Evolutionary conservation across 2,797 vertebrate genomes (phyloP), one percentile per base, ranked within the genome.

Genomic region (Lophura swinhoii): DNA sequence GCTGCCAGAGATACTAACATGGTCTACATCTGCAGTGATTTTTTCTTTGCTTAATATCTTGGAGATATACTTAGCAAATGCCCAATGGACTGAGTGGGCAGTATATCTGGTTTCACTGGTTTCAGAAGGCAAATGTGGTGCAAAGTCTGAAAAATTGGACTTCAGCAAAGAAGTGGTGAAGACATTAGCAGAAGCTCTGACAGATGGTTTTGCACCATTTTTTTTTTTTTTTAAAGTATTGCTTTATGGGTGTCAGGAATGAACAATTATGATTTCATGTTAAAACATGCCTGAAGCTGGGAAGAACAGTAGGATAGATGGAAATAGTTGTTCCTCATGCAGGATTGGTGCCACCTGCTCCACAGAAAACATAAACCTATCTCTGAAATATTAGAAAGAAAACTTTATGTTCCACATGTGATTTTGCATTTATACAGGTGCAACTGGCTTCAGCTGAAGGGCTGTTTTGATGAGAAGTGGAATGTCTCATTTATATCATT

Each of bases 371-470:
- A 90, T 90, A 84, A 93, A 93, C 90, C 15, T 64, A 49, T 91
- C 72, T 96, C 96, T 94, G 41, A 93, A 97, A 95, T 64, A 91
- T 60, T 76, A 93, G 84, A 94, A 95, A 85, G 90, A 91, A 95
- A 95, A 93, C 96, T 97, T 97, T 95, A 88, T 94, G 88, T 95
- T 37, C 95, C 95, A 95, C 91, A 87, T 87, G 88, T 97, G 95
- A 74, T 69, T 86, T 89, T 93, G 64, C 96, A 95, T 96, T 98
- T 96, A 84, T 97, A 95, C 97, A 98, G 97, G 97, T 98, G 97
- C 97, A 97, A 48, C 28, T 95, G 78, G 74, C 79, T 91, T 83
- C 94, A 91, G 44, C 94, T 96, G 96, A 97, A 97, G 90, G 97
- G 87, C 88, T 64, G 56, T 96, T 97, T 85, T 96, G 96, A 95